Evolutionary conservation across 1,140 invertebrate species (phyloP).

Genomic region (Papilio glaucus): DNA sequence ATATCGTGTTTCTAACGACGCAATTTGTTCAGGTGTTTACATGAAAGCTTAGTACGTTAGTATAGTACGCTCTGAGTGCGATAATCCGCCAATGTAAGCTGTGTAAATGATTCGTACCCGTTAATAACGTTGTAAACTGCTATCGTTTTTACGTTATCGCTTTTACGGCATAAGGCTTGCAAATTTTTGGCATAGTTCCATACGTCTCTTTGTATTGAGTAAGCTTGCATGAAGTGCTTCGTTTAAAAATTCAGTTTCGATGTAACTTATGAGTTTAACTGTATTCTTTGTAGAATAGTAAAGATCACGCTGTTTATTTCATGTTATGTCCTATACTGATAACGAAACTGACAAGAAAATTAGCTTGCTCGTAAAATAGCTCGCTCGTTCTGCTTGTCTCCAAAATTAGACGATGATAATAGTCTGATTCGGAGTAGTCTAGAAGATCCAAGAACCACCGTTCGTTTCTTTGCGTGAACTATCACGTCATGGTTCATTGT

Average conservation of each 20-base stretch:
- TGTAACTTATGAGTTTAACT: neutral
- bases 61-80: too few relatives aligned
- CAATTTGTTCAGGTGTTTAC: constrained; percentile 22
- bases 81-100: constrained; percentile 11
- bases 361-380: too few relatives aligned
- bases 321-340: too few relatives aligned
- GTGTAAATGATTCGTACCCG: constrained; percentile 10
- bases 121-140: neutral
- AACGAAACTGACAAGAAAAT: too few relatives aligned
- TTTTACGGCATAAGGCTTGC: neutral
- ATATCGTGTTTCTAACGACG: constrained; percentile 9
- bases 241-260: neutral
- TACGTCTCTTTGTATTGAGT: neutral
- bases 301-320: neutral
- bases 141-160: neutral
- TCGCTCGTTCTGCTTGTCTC: too few relatives aligned
- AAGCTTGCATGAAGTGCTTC: neutral
- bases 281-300: too few relatives aligned
- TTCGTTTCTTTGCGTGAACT: too few relatives aligned
- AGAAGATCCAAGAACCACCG: too few relatives aligned
- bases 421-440: too few relatives aligned
- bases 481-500: too few relatives aligned
- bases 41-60: neutral
- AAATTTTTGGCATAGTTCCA: constrained; percentile 16
- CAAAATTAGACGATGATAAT: too few relatives aligned